Base-by-base conservation (phyloP, 2,888 invertebrate genomes). In the Clivina fossor region DNA sequence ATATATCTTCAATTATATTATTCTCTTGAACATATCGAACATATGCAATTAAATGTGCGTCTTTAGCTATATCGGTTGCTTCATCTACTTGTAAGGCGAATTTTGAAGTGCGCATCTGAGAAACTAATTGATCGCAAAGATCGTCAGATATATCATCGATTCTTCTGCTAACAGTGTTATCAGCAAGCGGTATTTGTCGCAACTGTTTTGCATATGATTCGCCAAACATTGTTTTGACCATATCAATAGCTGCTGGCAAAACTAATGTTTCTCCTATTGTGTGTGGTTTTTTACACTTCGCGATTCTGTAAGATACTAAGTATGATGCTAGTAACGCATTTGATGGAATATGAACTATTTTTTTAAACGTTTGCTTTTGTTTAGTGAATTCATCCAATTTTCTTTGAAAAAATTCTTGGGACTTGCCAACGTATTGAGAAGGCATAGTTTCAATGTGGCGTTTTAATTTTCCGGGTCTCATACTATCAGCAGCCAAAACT, bases 111-210 rank as follows among this genome's bases (percentile, higher is more conserved):
- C 37, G 48, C 22, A 56, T 2, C 16, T 40, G 48, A 40, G 33
- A 40, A 48, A 50, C 9, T 49, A 56, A 35, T 44, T 50, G 56
- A 13, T 44, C 50, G 18, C 35, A 56, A 50, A 50, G 33, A 50
- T 56, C 43, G 33, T 56, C 56, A 35, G 50, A 56, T 43, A 50
- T 50, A 43, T 56, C 49, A 40, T 50, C 35, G 35, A 50, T 56
- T 56, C 49, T 41, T 50, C 56, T 56, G 5, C 50, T 50, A 33
- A 56, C 28, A 26, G 44, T 46, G 16, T 50, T 43, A 50, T 56
- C 46, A 56, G 61, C 61, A 44, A 72, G 72, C 59, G 62, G 71
- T 24, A 63, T 75, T 3, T 76, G 77, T 48, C 35, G 16, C 53
- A 58, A 24, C 53, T 54, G 54, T 32, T 58, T 46, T 13, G 58